phyloP scores from a whole-genome alignment of 2,797 vertebrate genomes.

The Poliocrania exsul region DNA sequence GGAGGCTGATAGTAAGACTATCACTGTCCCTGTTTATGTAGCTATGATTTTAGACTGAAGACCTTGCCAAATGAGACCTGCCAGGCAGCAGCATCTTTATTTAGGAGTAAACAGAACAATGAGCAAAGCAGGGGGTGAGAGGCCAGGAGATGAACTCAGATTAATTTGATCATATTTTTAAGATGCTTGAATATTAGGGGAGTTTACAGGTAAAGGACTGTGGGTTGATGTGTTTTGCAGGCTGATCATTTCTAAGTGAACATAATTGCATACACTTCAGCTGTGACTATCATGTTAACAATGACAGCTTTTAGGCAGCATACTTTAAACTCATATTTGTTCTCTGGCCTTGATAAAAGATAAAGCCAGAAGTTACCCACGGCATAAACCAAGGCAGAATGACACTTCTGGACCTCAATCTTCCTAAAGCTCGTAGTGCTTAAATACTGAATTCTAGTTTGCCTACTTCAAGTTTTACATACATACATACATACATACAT shows the following conservation, averaged over 20 bases:
- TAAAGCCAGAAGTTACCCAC: not conserved
- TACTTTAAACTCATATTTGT: not conserved
- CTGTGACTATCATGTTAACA: not conserved
- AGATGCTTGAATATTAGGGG: not conserved
- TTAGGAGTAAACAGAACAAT: not conserved
- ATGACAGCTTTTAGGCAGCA: not conserved
- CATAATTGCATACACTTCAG: not conserved
- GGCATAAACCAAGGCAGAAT: not conserved
- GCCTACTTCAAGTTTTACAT: accelerated
- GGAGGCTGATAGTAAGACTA: not conserved
- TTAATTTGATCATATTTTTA: not conserved
- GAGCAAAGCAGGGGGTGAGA: not conserved
- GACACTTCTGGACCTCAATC: not conserved
- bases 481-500: too few relatives aligned
- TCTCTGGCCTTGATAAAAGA: not conserved
- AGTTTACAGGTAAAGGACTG: not conserved
- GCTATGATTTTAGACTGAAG: not conserved
- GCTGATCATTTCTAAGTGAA: not conserved
- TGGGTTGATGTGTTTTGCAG: not conserved
- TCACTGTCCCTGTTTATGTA: not conserved
- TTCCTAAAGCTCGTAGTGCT: not conserved
- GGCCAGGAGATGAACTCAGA: not conserved
- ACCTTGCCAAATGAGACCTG: not conserved
- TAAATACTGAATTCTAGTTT: not conserved
- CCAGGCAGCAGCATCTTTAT: not conserved